These are phyloP conservation scores for Rhinolophus sinicus DNA, from an alignment of 2,113 vertebrate species.

Conservation along the genomic window DNA sequence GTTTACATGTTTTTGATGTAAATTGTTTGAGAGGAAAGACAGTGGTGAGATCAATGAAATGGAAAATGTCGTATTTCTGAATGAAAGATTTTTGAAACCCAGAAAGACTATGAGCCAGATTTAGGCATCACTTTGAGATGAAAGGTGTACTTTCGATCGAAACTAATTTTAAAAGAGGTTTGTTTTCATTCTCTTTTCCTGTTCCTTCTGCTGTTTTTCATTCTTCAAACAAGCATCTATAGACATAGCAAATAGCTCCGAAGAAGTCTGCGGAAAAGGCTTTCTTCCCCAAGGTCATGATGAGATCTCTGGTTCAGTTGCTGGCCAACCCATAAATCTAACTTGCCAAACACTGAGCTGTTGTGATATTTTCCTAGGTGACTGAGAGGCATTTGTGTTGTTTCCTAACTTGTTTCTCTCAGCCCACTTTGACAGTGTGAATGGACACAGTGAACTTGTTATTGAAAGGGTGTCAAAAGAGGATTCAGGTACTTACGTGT, in stretches of 20 bases:
- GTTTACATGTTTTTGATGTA: constrained; percentile 55
- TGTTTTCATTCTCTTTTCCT: constrained; percentile 67
- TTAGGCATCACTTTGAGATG: constrained; percentile 22
- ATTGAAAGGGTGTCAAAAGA: constrained; percentile 93
- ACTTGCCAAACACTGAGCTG: neutral
- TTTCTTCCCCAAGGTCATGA: neutral
- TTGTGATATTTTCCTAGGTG: neutral
- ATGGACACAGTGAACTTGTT: constrained; percentile 92
- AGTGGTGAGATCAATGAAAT: constrained; percentile 49
- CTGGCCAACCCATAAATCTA: constrained; percentile 61
- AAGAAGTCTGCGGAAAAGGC: constrained; percentile 9
- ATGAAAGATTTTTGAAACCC: constrained; percentile 53
- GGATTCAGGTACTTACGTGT: constrained; percentile 94
- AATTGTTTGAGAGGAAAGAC: constrained; percentile 58
- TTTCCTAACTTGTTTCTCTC: constrained; percentile 58
- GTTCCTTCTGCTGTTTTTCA: constrained; percentile 46
- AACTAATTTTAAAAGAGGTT: constrained; percentile 49
- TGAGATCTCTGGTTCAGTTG: neutral
- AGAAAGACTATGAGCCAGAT: neutral
- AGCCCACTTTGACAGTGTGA: constrained; percentile 90
- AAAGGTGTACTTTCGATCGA: constrained; percentile 47
- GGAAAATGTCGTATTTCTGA: constrained; percentile 57
- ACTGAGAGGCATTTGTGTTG: constrained; percentile 61
- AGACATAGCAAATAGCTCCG: constrained; percentile 8
- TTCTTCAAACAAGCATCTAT: constrained; percentile 45